phyloP scores from a whole-genome alignment of 2,888 invertebrate genomes.

The Thera obeliscata region DNA sequence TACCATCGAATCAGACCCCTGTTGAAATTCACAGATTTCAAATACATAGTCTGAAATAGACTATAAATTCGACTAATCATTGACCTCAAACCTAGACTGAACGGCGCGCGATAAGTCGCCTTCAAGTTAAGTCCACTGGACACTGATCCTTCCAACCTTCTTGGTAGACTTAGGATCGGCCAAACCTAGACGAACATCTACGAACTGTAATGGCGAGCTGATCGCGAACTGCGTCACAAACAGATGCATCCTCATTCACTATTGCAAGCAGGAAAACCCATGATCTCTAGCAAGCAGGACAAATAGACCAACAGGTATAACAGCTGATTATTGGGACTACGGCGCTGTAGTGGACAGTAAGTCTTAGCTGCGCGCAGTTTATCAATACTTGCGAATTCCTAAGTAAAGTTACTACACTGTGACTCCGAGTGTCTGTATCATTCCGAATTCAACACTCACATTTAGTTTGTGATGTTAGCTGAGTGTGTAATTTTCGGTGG shows the following conservation, averaged over 20 bases:
- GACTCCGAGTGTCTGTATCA: neutral
- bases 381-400: constrained; percentile 27
- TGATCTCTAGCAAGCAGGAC: too few species aligned
- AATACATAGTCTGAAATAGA: constrained; percentile 10
- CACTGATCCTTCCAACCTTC: neutral
- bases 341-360: neutral
- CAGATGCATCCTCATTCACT: too few species aligned
- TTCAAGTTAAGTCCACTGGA: neutral
- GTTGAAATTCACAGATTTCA: constrained; percentile 30
- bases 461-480: neutral
- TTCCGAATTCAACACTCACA: neutral
- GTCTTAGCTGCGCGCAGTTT: constrained; percentile 16
- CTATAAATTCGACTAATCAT: constrained; percentile 43
- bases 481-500: too few species aligned
- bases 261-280: too few species aligned
- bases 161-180: too few species aligned
- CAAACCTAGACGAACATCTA: too few species aligned
- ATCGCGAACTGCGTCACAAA: too few species aligned
- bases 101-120: constrained; percentile 36
- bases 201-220: too few species aligned
- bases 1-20: neutral
- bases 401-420: neutral
- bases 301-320: too few species aligned
- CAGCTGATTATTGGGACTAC: neutral
- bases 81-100: constrained; percentile 41